These are phyloP conservation scores for Halcyon badia DNA, from an alignment of 2,797 vertebrate species.

Conservation along the genomic window DNA sequence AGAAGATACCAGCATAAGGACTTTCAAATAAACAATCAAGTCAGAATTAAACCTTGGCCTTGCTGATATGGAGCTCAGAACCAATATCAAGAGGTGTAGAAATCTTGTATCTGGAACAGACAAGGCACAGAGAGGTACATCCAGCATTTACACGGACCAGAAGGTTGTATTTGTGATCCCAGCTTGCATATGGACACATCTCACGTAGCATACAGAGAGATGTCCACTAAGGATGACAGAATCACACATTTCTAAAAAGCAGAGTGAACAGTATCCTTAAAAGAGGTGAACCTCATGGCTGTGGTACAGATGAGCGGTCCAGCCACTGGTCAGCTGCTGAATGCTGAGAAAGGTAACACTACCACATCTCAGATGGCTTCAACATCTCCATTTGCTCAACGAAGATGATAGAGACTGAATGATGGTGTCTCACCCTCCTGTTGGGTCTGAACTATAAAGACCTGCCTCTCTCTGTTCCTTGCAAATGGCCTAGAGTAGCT, in stretches of 20 bases:
- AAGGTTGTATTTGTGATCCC: accelerated
- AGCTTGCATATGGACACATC: accelerated
- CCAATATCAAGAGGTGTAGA: not conserved
- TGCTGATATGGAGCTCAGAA: not conserved
- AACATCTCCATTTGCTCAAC: not conserved
- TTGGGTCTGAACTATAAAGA: not conserved
- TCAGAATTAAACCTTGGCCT: not conserved
- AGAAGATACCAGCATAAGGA: not conserved
- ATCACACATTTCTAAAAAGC: not conserved
- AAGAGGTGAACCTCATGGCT: not conserved
- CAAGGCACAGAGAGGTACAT: accelerated
- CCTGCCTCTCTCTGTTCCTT: not conserved
- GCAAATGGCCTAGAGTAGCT: not conserved
- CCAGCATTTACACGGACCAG: not conserved
- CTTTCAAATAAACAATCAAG: not conserved
- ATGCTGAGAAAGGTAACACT: not conserved
- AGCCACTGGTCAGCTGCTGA: not conserved
- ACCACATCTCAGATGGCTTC: not conserved
- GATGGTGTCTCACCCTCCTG: accelerated
- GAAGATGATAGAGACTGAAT: accelerated
- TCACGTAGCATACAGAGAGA: accelerated
- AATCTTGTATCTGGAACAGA: not conserved
- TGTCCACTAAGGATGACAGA: not conserved
- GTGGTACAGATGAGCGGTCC: not conserved
- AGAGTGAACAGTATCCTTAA: not conserved